phyloP scores from a whole-genome alignment of 2,113 vertebrate species.

The Brevimyrus niger region DNA sequence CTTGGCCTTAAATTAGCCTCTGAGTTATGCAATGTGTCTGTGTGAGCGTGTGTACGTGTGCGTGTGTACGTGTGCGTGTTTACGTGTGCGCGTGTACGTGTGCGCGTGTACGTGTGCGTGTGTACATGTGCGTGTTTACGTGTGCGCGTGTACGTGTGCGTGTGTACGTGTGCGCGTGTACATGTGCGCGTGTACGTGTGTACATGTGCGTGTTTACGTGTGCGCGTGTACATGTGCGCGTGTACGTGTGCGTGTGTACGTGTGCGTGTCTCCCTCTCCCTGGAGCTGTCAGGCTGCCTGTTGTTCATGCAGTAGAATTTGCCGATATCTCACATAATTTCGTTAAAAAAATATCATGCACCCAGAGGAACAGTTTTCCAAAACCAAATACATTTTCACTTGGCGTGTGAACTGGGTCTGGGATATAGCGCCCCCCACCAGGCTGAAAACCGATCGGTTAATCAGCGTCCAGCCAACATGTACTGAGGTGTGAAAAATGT shows the following conservation, averaged over 20 bases:
- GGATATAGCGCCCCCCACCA: background rate
- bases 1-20: background rate
- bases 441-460: background rate
- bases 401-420: background rate
- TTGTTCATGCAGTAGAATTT: background rate
- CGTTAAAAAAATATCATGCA: background rate
- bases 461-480: background rate
- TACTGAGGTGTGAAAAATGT: background rate
- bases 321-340: background rate
- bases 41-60: background rate
- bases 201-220: background rate
- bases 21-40: background rate
- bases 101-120: too few relatives aligned
- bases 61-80: too few relatives aligned
- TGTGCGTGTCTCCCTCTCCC: background rate
- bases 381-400: background rate
- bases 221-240: background rate
- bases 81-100: too few relatives aligned
- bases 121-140: too few relatives aligned
- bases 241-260: too few relatives aligned
- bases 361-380: background rate
- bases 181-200: background rate
- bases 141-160: background rate
- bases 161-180: background rate
- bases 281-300: background rate